Conservation (phyloP, 2,113 vertebrate species). For the Cichladusa arquata region DNA sequence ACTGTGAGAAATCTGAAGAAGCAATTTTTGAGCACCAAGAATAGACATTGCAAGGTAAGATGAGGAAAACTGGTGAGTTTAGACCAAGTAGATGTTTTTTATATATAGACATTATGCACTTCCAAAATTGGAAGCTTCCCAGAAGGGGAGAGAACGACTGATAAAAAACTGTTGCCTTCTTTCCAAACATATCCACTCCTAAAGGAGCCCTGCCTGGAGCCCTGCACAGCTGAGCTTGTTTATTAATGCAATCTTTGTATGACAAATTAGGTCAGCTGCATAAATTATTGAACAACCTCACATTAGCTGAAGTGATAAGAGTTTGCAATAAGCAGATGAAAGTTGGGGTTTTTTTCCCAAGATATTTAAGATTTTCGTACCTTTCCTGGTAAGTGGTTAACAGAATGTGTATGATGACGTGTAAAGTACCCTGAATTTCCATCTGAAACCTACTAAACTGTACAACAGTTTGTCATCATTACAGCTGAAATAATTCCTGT, state of each 20-base stretch:
- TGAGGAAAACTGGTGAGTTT: background rate
- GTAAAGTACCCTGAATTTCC: background rate
- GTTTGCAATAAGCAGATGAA: background rate
- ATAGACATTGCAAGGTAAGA: background rate
- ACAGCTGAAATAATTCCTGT: slow-evolving; percentile 42
- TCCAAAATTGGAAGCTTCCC: background rate
- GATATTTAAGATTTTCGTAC: background rate
- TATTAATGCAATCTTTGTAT: background rate
- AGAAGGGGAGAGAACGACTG: background rate
- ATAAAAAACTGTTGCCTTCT: background rate
- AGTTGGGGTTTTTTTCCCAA: background rate
- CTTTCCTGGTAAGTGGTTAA: background rate
- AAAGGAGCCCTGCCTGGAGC: background rate
- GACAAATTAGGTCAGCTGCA: background rate
- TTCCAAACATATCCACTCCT: background rate
- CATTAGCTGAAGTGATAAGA: background rate
- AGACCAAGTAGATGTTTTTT: background rate
- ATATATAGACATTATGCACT: background rate
- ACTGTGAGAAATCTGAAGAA: background rate
- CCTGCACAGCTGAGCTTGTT: background rate
- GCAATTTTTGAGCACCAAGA: background rate
- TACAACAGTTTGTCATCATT: background rate
- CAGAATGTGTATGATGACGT: background rate
- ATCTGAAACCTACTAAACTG: background rate
- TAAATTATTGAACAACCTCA: background rate